phyloP scores from a whole-genome alignment of 1,140 invertebrate species.

The Rhynchophorus ferrugineus region DNA sequence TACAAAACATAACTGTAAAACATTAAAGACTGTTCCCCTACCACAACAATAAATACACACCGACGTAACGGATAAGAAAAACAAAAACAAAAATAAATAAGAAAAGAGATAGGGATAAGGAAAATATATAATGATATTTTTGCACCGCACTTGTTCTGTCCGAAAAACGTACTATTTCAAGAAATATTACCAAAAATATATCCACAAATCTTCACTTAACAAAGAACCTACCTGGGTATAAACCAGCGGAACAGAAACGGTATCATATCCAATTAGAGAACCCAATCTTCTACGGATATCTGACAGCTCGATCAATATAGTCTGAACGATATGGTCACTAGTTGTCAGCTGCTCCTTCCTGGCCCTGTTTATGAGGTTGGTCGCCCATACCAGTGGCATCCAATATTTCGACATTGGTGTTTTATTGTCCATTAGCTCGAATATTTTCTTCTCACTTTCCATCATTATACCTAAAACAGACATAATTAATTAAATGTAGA shows the following conservation, averaged over 20 bases:
- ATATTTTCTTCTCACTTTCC: slow-evolving; percentile 82
- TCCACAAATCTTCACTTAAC: too few relatives aligned
- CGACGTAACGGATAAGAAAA: too few relatives aligned
- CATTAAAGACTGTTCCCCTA: too few relatives aligned
- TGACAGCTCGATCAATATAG: slow-evolving; percentile 71
- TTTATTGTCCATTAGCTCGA: slow-evolving; percentile 79
- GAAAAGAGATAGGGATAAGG: too few relatives aligned
- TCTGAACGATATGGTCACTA: slow-evolving; percentile 82
- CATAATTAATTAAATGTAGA: slow-evolving; percentile 1
- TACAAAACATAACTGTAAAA: too few relatives aligned
- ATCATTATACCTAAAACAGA: slow-evolving; percentile 69
- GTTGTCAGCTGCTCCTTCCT: slow-evolving; percentile 71
- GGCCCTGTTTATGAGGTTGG: slow-evolving; percentile 80
- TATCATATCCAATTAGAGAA: slow-evolving; percentile 86
- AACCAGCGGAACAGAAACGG: slow-evolving; percentile 92
- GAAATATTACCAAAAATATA: too few relatives aligned
- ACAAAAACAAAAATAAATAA: too few relatives aligned
- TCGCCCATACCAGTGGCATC: slow-evolving; percentile 88
- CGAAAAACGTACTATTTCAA: too few relatives aligned
- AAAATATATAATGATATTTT: too few relatives aligned
- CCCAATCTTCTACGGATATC: slow-evolving; percentile 73
- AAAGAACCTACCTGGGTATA: slow-evolving; percentile 81
- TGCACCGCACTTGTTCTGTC: too few relatives aligned
- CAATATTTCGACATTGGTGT: slow-evolving; percentile 87
- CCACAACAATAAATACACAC: too few relatives aligned